phyloP scores from a whole-genome alignment of 2,888 invertebrate species.

The Lithosia quadra region DNA sequence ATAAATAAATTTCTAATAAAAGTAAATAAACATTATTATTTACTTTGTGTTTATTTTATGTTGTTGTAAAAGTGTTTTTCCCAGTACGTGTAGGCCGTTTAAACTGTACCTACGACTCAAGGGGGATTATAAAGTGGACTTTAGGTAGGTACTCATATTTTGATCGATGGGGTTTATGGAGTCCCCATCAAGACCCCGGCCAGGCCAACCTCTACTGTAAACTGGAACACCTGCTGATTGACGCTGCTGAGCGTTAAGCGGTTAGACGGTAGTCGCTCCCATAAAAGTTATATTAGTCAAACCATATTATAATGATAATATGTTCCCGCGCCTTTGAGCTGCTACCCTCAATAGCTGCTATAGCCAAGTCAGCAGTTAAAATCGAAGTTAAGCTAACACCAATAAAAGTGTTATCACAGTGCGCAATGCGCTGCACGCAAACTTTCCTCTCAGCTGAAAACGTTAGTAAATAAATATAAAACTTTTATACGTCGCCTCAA shows the following conservation, averaged over 20 bases:
- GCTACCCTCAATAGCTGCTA: constrained; percentile 2
- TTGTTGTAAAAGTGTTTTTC: not conserved
- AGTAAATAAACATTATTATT: not conserved
- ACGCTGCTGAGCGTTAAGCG: no score
- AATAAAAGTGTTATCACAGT: constrained; percentile 7
- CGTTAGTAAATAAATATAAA: constrained; percentile 55
- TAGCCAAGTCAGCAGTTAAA: constrained; percentile 19
- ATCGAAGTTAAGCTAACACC: constrained; percentile 17
- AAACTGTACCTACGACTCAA: no score
- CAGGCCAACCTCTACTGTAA: no score
- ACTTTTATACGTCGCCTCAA: constrained; percentile 66
- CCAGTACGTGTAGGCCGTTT: no score
- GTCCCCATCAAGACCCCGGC: no score
- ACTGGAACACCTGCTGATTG: no score
- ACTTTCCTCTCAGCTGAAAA: constrained; percentile 39
- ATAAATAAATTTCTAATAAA: not conserved
- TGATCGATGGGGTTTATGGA: no score
- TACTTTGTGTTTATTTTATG: not conserved
- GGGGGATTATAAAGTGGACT: no score
- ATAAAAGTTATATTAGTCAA: no score
- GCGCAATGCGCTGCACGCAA: constrained; percentile 38
- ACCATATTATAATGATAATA: not conserved
- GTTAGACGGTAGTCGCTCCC: no score
- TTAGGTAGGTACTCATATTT: no score
- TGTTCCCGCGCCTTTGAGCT: constrained; percentile 16